These are phyloP conservation scores for Helarctos malayanus DNA, from an alignment of 2,797 vertebrate species.

Conservation along the genomic window DNA sequence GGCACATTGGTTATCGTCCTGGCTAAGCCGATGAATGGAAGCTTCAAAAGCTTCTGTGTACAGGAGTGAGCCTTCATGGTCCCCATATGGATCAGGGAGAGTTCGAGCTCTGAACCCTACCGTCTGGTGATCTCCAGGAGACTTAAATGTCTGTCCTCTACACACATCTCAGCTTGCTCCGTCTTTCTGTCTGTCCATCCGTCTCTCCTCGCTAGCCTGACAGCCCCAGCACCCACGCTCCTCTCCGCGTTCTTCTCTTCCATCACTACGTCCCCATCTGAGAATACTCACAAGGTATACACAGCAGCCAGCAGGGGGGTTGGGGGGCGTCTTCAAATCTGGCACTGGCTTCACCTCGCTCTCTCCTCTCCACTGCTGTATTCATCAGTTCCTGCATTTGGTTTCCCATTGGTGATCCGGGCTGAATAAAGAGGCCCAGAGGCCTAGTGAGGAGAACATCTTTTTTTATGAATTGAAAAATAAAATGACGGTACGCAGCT, in stretches of 20 bases:
- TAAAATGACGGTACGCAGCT: conserved; percentile 70
- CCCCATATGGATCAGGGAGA: neutral
- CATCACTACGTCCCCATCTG: fast-evolving
- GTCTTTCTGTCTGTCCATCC: neutral
- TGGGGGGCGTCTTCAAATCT: neutral
- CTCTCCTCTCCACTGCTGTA: neutral
- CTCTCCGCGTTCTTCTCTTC: neutral
- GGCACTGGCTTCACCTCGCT: fast-evolving
- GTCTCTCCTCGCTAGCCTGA: neutral
- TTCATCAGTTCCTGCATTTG: neutral
- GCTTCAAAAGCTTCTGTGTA: neutral
- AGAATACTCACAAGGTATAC: fast-evolving
- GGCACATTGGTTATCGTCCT: fast-evolving
- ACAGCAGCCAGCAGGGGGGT: neutral
- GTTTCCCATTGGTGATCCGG: conserved; percentile 22
- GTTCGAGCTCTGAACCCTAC: neutral
- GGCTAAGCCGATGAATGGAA: neutral
- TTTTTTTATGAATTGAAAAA: conserved; percentile 74
- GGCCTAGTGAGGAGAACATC: conserved; percentile 60
- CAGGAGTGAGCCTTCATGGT: neutral
- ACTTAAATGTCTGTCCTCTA: neutral
- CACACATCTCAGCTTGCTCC: neutral
- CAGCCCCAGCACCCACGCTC: neutral
- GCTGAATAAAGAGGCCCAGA: conserved; percentile 73
- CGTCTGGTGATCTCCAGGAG: neutral